A percentile compares a stretch with the other conserved stretches of the same genome.
Evolutionary conservation across 2,113 vertebrate species (phyloP).

Genomic region (Cygnus buccinator): DNA sequence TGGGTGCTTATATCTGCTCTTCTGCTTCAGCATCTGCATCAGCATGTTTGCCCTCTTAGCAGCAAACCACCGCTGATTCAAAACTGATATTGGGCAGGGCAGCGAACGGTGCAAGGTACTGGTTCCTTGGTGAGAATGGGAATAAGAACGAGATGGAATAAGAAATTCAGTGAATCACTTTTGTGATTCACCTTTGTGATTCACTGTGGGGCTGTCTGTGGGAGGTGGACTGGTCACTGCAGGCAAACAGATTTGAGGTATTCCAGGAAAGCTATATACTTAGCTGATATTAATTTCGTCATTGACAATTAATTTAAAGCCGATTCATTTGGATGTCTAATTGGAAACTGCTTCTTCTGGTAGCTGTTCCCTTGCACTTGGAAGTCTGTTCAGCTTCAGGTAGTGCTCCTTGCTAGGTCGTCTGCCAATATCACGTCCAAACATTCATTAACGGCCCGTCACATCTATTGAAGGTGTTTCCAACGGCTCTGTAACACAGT

Average conservation of each 20-base stretch:
- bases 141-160: neutral
- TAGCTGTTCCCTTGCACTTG: neutral
- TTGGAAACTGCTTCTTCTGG: neutral
- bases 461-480: neutral
- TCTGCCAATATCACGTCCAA: accelerated
- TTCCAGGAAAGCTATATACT: neutral
- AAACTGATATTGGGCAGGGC: neutral
- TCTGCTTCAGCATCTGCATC: neutral
- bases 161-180: neutral
- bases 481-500: conserved; percentile 20
- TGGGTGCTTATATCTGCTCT: accelerated
- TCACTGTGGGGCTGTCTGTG: neutral
- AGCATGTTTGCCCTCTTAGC: neutral
- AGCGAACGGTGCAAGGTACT: accelerated
- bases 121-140: neutral
- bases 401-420: neutral
- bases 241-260: neutral
- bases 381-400: neutral
- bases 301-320: neutral
- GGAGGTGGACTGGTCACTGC: neutral
- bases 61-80: neutral
- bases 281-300: neutral
- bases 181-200: neutral
- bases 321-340: accelerated
- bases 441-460: neutral